Evolutionary conservation across 2,888 invertebrate genomes (phyloP), one percentile per base, ranked within the genome.

Genomic region (Cremastobaeus sp.): DNA sequence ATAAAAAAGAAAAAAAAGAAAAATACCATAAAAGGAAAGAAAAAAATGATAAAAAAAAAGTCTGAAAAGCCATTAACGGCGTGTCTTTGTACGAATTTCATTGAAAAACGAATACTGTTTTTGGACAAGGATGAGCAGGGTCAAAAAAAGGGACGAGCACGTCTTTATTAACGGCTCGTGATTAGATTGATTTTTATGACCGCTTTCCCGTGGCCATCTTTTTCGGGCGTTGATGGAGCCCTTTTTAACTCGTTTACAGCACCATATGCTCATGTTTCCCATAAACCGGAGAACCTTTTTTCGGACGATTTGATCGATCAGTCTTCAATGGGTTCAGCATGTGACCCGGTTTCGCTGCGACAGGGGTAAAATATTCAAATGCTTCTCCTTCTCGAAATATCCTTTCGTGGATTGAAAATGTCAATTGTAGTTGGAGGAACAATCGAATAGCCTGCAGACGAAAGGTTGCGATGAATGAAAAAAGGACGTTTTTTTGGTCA

Each of bases 201-300:
- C 15, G 15, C 4, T 41, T 62, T 52, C 35, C 28, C 8, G 8
- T 4, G 48, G 4, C 14, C 28, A 1, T 52, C 43, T 62, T 48
- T 18, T 37, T 11, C 4, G 14, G 14, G 14, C 14, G 20, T 25
- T 5, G 21, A 18, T 41, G 12, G 45, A 52, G 55, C 54, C 55
- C 55, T 20, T 65, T 65, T 55, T 8, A 47, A 30, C 15, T 8
- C 15, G 9, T 21, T 12, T 11, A 32, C n/a, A 12, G n/a, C 15
- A 6, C 65, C 65, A 65, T 65, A 55, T 65, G 65, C 25, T 65
- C 55, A 32, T 9, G 3, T 65, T 65, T 65, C 65, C 65, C 65
- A 55, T 54, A 55, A 65, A 12, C 11, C 25, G 45, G 15, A 21
- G n/a, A 54, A 52, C 25, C 12, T 37, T 35, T 35, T 64, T 45